Evolutionary conservation across 2,797 vertebrate genomes (phyloP), one percentile per base, ranked within the genome.

Genomic region (Enoplosus armatus): DNA sequence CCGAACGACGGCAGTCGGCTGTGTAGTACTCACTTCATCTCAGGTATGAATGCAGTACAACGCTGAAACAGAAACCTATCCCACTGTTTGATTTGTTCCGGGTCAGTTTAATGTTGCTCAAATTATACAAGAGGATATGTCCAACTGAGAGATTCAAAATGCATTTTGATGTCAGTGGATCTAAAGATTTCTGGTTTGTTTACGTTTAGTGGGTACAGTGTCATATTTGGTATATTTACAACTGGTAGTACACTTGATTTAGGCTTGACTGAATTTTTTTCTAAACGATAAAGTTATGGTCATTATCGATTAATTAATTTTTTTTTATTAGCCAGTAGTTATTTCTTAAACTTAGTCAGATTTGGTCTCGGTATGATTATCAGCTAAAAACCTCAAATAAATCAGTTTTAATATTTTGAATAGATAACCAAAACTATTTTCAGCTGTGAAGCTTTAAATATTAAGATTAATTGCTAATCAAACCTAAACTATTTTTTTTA

Each of bases 1-100:
- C 95, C 95, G 5, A 95, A 94, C 86, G 93, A 95, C 85, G 94
- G 95, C 85, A 95, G 95, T 55, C 86, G 95, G 80, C 92, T 95
- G 85, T 95, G 95, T 87, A 95, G 94, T 69, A 92, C 87, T 59
- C 95, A 95, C 90, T 95, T 95, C 91, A 93, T 95, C 86, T 95
- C 95, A 86, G 95, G 95, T 96, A 84, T 0, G 69, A 39, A 20
- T 8, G 35, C 62, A 41, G 50, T 9, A 3, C 27, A 35, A 26
- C 35, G 66, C 27, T 1, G 16, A 50, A 31, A 15, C 26, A 5
- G 20, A 27, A 59, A 60, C 62, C 62, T 26, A 16, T 2, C 8
- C 4, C 41, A 8, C 9, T 6, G 50, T 67, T 6, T 43, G n/a
- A 22, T 43, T 22, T 8, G 6, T 9, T 5, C 29, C 43, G n/a